Conservation (phyloP, 2,113 vertebrate genomes). For the Solea senegalensis region DNA sequence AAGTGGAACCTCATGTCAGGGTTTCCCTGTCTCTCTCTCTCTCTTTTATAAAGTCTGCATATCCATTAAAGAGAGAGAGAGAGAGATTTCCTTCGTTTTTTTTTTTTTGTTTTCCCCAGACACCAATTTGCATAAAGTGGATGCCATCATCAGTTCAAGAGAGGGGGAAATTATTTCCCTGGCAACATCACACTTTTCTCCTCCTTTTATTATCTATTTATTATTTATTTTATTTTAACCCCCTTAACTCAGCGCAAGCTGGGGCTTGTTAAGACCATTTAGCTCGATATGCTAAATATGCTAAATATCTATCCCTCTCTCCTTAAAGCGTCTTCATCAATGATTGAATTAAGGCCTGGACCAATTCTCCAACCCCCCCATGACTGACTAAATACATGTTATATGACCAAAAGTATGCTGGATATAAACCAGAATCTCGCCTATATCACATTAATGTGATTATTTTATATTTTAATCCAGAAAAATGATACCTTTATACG, state of each 20-base stretch:
- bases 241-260: conserved; percentile 86
- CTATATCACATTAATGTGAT: too few relatives aligned
- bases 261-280: conserved; percentile 96
- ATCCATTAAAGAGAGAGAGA: conserved; percentile 96
- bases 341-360: conserved; percentile 88
- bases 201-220: conserved; percentile 79
- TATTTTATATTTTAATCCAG: too few relatives aligned
- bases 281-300: conserved; percentile 98
- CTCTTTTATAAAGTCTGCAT: conserved; percentile 94
- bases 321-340: conserved; percentile 91
- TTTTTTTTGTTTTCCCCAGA: conserved; percentile 95
- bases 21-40: conserved; percentile 55
- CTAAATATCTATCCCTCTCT: conserved; percentile 90
- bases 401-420: too few relatives aligned
- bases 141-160: conserved; percentile 99
- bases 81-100: too few relatives aligned
- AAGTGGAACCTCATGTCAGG: too few relatives aligned
- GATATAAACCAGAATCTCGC: too few relatives aligned
- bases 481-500: too few relatives aligned
- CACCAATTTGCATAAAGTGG: conserved; percentile 99
- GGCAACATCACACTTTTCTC: conserved; percentile 92
- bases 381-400: background rate
- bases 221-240: conserved; percentile 44
- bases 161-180: conserved; percentile 99
- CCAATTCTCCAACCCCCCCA: conserved; percentile 84